These are phyloP conservation scores for Syncerus caffer DNA, from an alignment of 2,797 vertebrate species.

Conservation along the genomic window DNA sequence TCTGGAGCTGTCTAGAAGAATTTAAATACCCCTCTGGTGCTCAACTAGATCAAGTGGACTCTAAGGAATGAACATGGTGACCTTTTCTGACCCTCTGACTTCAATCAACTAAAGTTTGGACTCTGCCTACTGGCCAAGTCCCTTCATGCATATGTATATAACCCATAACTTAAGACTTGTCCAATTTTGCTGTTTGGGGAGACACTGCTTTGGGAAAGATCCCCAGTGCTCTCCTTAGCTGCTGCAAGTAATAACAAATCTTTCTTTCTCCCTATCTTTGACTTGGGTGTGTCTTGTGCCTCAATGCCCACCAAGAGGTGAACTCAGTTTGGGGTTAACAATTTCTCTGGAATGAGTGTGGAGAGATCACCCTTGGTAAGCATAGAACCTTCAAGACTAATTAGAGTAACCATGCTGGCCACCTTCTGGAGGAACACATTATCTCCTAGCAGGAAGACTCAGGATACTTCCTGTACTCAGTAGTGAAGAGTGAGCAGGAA, in stretches of 20 bases:
- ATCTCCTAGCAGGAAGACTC: not conserved
- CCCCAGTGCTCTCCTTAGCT: not conserved
- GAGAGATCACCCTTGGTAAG: not conserved
- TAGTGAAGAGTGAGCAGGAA: not conserved
- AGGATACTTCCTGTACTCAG: not conserved
- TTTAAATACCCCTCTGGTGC: not conserved
- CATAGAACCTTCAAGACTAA: not conserved
- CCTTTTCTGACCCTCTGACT: not conserved
- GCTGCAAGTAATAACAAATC: not conserved
- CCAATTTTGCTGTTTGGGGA: not conserved
- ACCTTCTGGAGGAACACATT: not conserved
- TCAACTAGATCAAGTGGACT: not conserved
- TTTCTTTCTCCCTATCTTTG: not conserved
- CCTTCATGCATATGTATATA: not conserved
- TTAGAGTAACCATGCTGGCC: not conserved
- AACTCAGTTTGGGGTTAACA: not conserved
- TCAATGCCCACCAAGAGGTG: not conserved
- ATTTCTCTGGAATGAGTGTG: not conserved
- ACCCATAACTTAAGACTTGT: not conserved
- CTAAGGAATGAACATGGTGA: not conserved
- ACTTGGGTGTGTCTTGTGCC: not conserved
- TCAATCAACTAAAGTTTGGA: not conserved
- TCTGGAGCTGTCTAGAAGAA: not conserved
- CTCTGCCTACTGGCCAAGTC: not conserved
- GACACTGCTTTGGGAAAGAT: not conserved